Percentiles rank a stretch among this genome's conserved stretches.
phyloP scores from a whole-genome alignment of 2,888 invertebrate genomes.

The Perizoma flavofasciatum region DNA sequence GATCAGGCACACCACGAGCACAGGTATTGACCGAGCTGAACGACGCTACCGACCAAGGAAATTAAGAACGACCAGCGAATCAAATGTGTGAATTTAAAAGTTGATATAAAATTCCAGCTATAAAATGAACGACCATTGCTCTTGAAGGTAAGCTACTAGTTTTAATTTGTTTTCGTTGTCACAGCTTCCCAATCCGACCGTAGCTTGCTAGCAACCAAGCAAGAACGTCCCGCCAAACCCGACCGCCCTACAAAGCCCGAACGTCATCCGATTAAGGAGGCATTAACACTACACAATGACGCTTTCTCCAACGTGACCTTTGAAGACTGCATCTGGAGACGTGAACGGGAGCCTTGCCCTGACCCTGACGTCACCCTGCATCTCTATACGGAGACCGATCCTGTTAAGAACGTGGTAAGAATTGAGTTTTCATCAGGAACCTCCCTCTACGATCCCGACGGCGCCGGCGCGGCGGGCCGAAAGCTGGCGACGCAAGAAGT shows the following conservation, averaged over 20 bases:
- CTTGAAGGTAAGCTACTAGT: too few species aligned
- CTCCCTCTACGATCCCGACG: too few species aligned
- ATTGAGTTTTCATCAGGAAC: background rate
- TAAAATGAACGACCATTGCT: too few species aligned
- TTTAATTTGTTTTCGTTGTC: background rate
- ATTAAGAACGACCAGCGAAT: too few species aligned
- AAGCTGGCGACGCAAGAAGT: too few species aligned
- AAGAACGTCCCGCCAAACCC: constrained; percentile 54
- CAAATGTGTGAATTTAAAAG: too few species aligned
- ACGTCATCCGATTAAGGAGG: constrained; percentile 84
- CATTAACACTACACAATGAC: constrained; percentile 85
- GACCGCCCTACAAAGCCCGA: constrained; percentile 48
- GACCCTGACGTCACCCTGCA: constrained; percentile 87
- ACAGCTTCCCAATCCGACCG: constrained; percentile 10
- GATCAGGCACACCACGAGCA: too few species aligned
- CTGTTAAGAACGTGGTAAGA: constrained; percentile 73
- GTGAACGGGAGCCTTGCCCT: constrained; percentile 88
- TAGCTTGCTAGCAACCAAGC: constrained; percentile 11
- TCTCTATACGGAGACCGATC: constrained; percentile 85
- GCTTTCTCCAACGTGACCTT: constrained; percentile 83
- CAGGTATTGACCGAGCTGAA: too few species aligned
- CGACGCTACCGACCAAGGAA: too few species aligned
- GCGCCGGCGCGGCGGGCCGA: too few species aligned
- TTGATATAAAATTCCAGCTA: too few species aligned
- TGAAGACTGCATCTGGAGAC: constrained; percentile 88